Evolutionary conservation across 2,113 vertebrate genomes (phyloP), one percentile per base, ranked within the genome.

Genomic region (Mesocricetus auratus): DNA sequence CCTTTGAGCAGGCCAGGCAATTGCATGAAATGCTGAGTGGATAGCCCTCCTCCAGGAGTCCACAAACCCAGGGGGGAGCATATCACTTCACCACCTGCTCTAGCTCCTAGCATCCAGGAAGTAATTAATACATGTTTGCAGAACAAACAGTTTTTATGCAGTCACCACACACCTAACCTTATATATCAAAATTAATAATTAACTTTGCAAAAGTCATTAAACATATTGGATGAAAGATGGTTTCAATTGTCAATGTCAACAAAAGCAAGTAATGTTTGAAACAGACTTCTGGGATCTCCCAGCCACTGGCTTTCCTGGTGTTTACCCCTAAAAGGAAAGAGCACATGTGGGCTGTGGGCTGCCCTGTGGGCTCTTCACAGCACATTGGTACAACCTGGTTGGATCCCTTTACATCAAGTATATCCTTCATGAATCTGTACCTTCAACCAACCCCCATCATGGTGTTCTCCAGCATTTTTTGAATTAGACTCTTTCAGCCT

Each of bases 151-250:
- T 31, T 78, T 81, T 91, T 64, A 74, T 68, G 53, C 11, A 36
- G 12, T 94, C 19, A 62, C 60, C 53, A 89, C 26, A 50, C 0
- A 75, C 42, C 36, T 89, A 90, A 0, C 45, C 62, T 89, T 96
- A 78, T 81, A 47, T 29, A 73, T 88, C 22, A 60, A 92, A 86
- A 0, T 64, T 89, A 91, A 81, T 95, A 89, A 92, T 71, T 94
- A 95, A n/a, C 60, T 79, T 75, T 97, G 26, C 53, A 66, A 94
- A 58, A 75, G 82, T 91, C 56, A 88, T 10, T 92, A 47, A 58
- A 87, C 39, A 78, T n/a, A 56, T 47, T 0, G 56, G 26, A 68
- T 39, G 15, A 82, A 79, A 93, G 83, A 60, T 36, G n/a, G 1
- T 58, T 90, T 90, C 31, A 47, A 50, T 5, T 39, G 15, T 15